Evolutionary conservation across 2,797 vertebrate genomes (phyloP).

Genomic region (Knipowitschia caucasica): DNA sequence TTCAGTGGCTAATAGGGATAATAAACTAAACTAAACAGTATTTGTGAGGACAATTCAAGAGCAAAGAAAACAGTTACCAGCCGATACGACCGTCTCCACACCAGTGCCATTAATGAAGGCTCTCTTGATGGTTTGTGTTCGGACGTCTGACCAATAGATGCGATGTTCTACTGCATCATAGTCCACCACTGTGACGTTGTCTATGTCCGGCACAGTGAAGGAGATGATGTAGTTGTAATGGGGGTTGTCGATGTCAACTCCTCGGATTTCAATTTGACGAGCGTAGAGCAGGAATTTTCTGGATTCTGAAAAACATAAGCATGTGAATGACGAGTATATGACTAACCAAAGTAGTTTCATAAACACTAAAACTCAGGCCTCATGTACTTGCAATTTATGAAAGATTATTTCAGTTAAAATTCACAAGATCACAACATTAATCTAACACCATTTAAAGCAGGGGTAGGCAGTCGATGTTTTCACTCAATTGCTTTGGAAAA

Average conservation of each 20-base stretch:
- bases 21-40: background rate
- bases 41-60: background rate
- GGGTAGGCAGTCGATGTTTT: too few relatives aligned
- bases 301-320: constrained; percentile 74
- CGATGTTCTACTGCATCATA: constrained; percentile 91
- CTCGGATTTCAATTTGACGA: constrained; percentile 95
- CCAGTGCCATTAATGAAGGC: constrained; percentile 97
- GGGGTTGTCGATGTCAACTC: constrained; percentile 93
- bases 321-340: background rate
- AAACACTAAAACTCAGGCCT: constrained; percentile 2
- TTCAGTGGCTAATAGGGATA: too few relatives aligned
- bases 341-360: background rate
- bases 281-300: constrained; percentile 95
- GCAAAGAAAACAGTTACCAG: constrained; percentile 70
- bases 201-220: constrained; percentile 94
- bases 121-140: constrained; percentile 93
- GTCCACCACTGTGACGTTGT: constrained; percentile 94
- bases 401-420: too few relatives aligned
- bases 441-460: too few relatives aligned
- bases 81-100: constrained; percentile 92
- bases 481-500: too few relatives aligned
- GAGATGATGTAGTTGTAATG: constrained; percentile 99
- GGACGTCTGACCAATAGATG: constrained; percentile 97
- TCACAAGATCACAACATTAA: too few relatives aligned
- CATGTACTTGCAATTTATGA: too few relatives aligned